These are phyloP conservation scores for Gavia stellata DNA, from an alignment of 2,113 vertebrate species.

Conservation along the genomic window DNA sequence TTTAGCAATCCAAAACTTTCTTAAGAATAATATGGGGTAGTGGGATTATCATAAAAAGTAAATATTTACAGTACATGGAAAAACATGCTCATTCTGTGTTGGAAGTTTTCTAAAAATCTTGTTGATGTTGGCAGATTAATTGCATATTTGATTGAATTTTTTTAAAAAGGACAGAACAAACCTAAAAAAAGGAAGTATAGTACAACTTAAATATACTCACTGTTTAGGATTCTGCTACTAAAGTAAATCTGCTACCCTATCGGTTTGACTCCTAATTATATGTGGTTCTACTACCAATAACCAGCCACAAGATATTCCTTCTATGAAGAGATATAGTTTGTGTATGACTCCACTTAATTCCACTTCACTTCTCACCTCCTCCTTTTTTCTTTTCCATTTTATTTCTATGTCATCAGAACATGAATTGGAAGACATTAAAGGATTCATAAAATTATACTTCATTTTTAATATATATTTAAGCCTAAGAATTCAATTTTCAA, in stretches of 20 bases:
- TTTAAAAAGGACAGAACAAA: neutral
- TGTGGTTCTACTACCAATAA: neutral
- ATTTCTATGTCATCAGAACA: neutral
- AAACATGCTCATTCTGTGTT: conserved; percentile 3
- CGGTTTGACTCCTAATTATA: neutral
- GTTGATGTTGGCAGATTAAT: conserved; percentile 34
- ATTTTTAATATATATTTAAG: neutral
- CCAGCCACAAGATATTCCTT: neutral
- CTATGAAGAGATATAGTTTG: neutral
- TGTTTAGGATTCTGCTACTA: neutral
- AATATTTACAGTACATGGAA: conserved; percentile 39
- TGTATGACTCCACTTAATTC: neutral
- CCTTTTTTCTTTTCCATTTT: neutral
- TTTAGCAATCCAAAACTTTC: neutral
- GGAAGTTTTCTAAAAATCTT: conserved; percentile 15
- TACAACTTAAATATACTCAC: neutral
- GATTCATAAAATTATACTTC: neutral
- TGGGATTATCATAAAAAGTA: conserved; percentile 30
- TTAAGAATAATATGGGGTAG: conserved; percentile 3
- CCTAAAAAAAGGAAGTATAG: neutral
- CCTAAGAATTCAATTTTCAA: neutral
- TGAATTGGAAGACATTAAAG: neutral
- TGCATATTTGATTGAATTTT: conserved; percentile 17
- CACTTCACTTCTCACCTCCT: neutral
- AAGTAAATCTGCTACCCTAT: neutral